Base-by-base conservation (phyloP, 2,888 invertebrate species). In the Troilus luridus region DNA sequence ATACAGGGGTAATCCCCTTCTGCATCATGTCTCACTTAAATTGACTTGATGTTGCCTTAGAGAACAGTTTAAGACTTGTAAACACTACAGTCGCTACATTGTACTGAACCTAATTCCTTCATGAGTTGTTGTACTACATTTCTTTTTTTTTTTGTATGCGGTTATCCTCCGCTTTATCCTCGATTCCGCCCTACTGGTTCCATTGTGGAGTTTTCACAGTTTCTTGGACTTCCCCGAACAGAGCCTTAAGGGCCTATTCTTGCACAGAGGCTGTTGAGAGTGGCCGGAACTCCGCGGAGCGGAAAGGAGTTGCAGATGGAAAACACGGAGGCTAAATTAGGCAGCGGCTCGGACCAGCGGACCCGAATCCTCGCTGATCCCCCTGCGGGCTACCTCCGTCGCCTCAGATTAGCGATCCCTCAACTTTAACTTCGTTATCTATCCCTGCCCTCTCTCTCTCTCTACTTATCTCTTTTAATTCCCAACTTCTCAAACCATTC, bases 221-320 rank as follows among this genome's bases (percentile, higher is more conserved):
- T 77, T 17, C 72, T 77, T 60, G 21, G 3, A 14, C 0, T 24
- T 24, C 5, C 12, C 14, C 1, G 17, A n/a, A 58, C 21, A 56
- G n/a, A 85, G 5, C n/a, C 56, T 85, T 17, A 56, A 41, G 72
- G 12, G 7, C 12, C 27, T 77, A 41, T 77, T 77, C 72, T 77
- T 77, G 27, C 6, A n/a, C 56, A 12, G n/a, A 56, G 56, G 56
- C 85, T 9, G n/a, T n/a, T 8, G 85, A 85, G 56, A 58, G n/a
- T 56, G 56, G 12, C 56, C 10, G n/a, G 19, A 58, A 58, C n/a
- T 21, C 85, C 56, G 10, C 7, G 56, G 56, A 56, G n/a, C 3
- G 85, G 85, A 85, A 85, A 85, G 85, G 56, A 56, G 85, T 56
- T n/a, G 85, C 85, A 85, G 85, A 85, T 85, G 85, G 85, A 85